A percentile compares a stretch with the other conserved stretches of the same genome.
Evolutionary conservation across 1,140 invertebrate genomes (phyloP).

Genomic region (Drosophila oshimai): DNA sequence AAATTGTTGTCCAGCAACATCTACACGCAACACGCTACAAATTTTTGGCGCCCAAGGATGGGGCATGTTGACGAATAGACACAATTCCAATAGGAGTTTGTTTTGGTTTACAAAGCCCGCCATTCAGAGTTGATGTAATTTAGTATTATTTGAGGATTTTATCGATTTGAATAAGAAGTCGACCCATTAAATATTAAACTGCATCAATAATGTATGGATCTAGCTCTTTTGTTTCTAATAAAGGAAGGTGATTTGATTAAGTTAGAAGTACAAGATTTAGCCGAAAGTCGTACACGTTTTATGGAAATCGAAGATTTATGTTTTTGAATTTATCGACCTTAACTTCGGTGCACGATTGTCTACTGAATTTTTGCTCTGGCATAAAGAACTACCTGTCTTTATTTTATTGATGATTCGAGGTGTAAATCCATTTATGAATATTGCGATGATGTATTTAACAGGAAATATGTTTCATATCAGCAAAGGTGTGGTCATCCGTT

Average conservation of each 20-base stretch:
- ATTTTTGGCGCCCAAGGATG: no score
- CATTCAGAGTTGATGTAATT: no score
- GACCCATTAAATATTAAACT: no score
- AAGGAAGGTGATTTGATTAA: neutral
- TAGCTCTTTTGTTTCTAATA: neutral
- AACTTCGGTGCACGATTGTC: neutral
- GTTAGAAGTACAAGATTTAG: neutral
- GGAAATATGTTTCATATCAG: neutral
- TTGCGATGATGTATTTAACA: neutral
- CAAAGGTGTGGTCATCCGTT: neutral
- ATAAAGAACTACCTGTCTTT: neutral
- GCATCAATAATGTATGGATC: neutral
- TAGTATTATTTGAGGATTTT: no score
- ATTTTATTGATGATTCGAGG: no score
- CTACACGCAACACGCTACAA: no score
- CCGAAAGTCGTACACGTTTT: neutral
- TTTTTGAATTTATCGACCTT: neutral
- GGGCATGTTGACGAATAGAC: no score
- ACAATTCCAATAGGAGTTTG: no score
- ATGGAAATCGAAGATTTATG: neutral
- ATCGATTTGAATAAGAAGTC: no score
- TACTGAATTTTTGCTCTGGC: neutral
- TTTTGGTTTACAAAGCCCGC: no score
- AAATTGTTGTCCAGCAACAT: no score
- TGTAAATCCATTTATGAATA: neutral